Evolutionary conservation across 1,140 invertebrate species (phyloP), one percentile per base, ranked within the genome.

Genomic region (Nasonia giraulti): DNA sequence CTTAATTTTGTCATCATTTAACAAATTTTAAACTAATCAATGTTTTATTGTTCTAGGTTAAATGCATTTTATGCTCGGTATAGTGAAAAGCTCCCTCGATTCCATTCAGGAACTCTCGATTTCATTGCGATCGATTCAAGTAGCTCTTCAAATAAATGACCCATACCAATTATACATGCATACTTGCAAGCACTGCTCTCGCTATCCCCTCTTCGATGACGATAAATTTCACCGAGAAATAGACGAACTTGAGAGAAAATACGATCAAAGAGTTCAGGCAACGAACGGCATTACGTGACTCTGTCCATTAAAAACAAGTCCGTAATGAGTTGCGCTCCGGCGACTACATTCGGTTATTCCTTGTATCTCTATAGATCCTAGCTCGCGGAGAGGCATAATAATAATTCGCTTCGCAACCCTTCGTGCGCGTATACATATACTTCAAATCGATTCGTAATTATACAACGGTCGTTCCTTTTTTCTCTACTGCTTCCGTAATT

Each of bases 201-300:
- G 47, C 20, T 0, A 62, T 62, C 6, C 20, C 55, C 55, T 62
- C 17, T 62, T 20, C 20, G 20, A 69, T 44, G n/a, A 27, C 2
- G 14, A n/a, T 73, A 23, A 62, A 62, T 62, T 62, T 75, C 8
- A 40, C 14, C 80, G 71, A 31, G 66, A 75, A 76, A 62, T 17
- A 17, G 5, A 7, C 55, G n/a, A 62, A 7, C 14, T 17, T 14
- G 17, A 55, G 50, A 17, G 23, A 27, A 27, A 27, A 27, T 27
- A 27, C 23, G 23, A 27, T 27, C 23, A 62, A 62, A 62, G 55
- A 62, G 17, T 62, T 20, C 2, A 55, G 20, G 14, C 40, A 44
- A 10, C 55, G 55, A n/a, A 55, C 27, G 23, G 14, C 37, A 68
- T 84, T 55, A 80, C 83, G 83, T 84, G 83, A 84, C 77, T 80